Evolutionary conservation across 2,113 vertebrate genomes (phyloP).

Genomic region (Mixornis gularis): DNA sequence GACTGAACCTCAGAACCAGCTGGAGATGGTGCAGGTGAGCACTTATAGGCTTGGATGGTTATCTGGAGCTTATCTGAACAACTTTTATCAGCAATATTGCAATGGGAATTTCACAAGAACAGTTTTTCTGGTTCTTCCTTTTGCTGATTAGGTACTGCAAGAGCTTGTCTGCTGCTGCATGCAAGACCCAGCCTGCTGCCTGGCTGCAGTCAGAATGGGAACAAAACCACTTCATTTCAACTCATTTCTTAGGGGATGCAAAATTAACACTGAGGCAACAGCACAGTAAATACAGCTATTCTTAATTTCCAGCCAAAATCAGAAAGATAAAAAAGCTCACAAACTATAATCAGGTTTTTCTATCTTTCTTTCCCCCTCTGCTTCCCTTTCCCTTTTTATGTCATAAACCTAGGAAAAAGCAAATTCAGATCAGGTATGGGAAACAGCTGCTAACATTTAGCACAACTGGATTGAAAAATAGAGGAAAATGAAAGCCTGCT

Average conservation of each 20-base stretch:
- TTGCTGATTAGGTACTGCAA: not conserved
- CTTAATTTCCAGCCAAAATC: not conserved
- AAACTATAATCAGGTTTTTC: not conserved
- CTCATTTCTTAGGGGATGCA: not conserved
- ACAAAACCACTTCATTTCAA: not conserved
- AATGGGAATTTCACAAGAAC: slow-evolving; percentile 3
- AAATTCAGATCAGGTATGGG: not conserved
- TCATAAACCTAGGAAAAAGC: not conserved
- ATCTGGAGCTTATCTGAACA: slow-evolving; percentile 47
- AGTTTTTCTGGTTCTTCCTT: not conserved
- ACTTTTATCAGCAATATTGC: slow-evolving; percentile 23
- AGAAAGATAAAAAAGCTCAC: not conserved
- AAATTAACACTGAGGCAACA: not conserved
- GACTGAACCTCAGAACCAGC: slow-evolving; percentile 36
- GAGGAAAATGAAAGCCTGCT: not conserved
- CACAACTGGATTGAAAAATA: not conserved
- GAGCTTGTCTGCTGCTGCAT: not conserved
- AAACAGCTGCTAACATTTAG: not conserved
- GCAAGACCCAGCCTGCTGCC: not conserved
- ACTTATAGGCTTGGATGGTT: slow-evolving; percentile 33
- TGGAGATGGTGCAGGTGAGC: slow-evolving; percentile 42
- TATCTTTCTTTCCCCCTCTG: rapidly evolving
- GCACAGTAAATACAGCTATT: not conserved
- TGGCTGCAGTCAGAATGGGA: not conserved
- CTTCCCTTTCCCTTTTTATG: not conserved